A percentile compares a stretch with the other conserved stretches of the same genome.
Evolutionary conservation across 2,888 invertebrate genomes (phyloP).

Genomic region (Xylophagus ater): DNA sequence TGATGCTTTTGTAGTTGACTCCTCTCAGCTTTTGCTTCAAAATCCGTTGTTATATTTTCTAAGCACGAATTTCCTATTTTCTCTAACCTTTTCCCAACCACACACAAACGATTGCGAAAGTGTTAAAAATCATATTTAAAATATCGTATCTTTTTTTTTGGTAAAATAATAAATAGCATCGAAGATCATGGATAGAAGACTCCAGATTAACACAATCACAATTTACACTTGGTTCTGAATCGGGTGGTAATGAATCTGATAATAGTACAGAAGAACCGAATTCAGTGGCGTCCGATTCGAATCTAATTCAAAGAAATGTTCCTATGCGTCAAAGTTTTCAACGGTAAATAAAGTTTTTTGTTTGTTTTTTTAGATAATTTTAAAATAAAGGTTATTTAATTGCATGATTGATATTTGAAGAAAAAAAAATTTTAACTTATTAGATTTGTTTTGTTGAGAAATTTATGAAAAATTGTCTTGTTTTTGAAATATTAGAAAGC

Average conservation of each 20-base stretch:
- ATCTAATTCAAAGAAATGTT: slow-evolving; percentile 40
- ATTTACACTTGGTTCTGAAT: slow-evolving; percentile 55
- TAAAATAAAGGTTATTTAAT: slow-evolving; percentile 6
- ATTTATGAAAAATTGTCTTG: too few relatives aligned
- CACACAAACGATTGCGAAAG: too few relatives aligned
- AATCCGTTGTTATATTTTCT: too few relatives aligned
- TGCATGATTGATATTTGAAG: slow-evolving; percentile 6
- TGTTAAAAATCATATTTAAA: too few relatives aligned
- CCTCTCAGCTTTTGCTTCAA: too few relatives aligned
- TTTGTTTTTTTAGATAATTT: slow-evolving; percentile 31
- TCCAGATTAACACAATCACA: slow-evolving; percentile 55
- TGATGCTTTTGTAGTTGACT: too few relatives aligned
- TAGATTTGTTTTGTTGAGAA: not conserved
- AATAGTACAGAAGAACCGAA: slow-evolving; percentile 56
- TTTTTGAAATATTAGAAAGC: slow-evolving; percentile 30
- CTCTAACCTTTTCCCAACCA: too few relatives aligned
- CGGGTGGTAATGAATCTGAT: slow-evolving; percentile 68
- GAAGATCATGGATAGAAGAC: slow-evolving; percentile 62
- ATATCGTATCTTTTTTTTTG: too few relatives aligned
- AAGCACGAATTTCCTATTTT: too few relatives aligned
- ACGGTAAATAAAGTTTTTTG: slow-evolving; percentile 43
- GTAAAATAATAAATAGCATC: slow-evolving; percentile 48
- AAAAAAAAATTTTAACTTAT: not conserved
- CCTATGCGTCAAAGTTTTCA: slow-evolving; percentile 44
- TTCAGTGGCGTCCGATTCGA: slow-evolving; percentile 42